Evolutionary conservation across 2,797 vertebrate genomes (phyloP), one percentile per base, ranked within the genome.

Genomic region (Lepilemur ruficaudatus): DNA sequence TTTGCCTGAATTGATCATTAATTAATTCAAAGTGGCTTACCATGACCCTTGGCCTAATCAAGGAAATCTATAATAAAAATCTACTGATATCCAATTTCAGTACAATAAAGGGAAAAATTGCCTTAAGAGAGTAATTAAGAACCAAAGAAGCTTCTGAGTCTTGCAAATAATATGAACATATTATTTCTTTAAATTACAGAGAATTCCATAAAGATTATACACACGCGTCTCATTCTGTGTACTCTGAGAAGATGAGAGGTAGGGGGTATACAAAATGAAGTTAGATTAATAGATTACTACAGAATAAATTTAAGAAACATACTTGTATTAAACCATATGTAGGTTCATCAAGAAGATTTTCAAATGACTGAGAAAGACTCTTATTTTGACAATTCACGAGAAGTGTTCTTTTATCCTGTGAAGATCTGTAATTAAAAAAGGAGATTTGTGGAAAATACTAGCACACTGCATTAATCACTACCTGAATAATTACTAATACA

Each of bases 321-420:
- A 99, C 99, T 84, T 99, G 98, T 82, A 99, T 98, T 78, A 99
- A 98, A 95, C 99, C 99, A 96, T 99, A 99, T 85, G 98, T 99
- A 96, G 99, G 98, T 97, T 99, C 99, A 86, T 99, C 99, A 97
- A 99, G 98, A 91, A 99, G 99, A 98, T 99, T 99, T 99, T 99
- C 99, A 96, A 99, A 99, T 96, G 99, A 99, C 98, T 99, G 99
- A 78, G 99, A 99, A 97, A 99, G 98, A 97, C 99, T 99, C 97
- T 99, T 99, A 98, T 98, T 99, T 20, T 99, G 99, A 75, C 98
- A 98, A 97, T 99, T 99, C 98, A 99, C 99, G 97, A 99, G 95
- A 92, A 99, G 99, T 98, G 98, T 97, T 25, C 98, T 98, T 79
- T 98, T 98, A 95, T 99, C 99, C 76, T 99, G 98, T 67, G 99